Evolutionary conservation across 2,888 invertebrate genomes (phyloP).

Genomic region (Aricia artaxerxes): DNA sequence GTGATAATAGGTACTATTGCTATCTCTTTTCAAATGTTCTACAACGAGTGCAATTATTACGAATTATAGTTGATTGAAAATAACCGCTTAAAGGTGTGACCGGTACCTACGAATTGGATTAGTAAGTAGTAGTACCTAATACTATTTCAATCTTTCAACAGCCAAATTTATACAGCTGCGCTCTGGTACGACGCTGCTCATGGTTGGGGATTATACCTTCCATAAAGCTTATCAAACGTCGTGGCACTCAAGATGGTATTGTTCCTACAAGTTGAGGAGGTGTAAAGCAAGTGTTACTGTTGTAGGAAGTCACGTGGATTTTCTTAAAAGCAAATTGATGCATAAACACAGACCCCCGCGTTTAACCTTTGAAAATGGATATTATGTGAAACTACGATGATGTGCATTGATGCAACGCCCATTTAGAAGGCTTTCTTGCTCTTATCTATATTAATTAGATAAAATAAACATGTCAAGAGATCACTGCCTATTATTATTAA

Average conservation of each 20-base stretch:
- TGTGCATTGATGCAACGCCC: too few species aligned
- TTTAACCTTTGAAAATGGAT: constrained; percentile 36
- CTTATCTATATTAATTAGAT: too few species aligned
- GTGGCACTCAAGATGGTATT: constrained; percentile 37
- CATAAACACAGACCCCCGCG: constrained; percentile 38
- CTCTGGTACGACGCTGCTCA: constrained; percentile 38
- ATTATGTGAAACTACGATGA: constrained; percentile 34
- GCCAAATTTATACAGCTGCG: constrained; percentile 38
- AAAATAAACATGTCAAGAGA: too few species aligned
- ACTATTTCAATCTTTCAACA: constrained; percentile 27
- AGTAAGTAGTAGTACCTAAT: too few species aligned
- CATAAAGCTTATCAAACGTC: constrained; percentile 37
- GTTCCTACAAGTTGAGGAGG: constrained; percentile 39
- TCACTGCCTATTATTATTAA: too few species aligned
- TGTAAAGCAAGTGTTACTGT: constrained; percentile 37
- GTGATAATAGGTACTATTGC: too few species aligned
- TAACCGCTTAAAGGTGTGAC: too few species aligned
- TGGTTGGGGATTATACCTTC: constrained; percentile 40
- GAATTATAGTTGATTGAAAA: too few species aligned
- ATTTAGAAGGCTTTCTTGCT: too few species aligned
- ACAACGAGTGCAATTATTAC: too few species aligned
- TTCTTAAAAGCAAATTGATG: constrained; percentile 17
- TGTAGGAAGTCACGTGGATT: constrained; percentile 34
- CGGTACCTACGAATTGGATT: too few species aligned
- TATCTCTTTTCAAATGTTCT: too few species aligned